phyloP scores from a whole-genome alignment of 92 coral and sea anemone genomes.

The Porites lobata region DNA sequence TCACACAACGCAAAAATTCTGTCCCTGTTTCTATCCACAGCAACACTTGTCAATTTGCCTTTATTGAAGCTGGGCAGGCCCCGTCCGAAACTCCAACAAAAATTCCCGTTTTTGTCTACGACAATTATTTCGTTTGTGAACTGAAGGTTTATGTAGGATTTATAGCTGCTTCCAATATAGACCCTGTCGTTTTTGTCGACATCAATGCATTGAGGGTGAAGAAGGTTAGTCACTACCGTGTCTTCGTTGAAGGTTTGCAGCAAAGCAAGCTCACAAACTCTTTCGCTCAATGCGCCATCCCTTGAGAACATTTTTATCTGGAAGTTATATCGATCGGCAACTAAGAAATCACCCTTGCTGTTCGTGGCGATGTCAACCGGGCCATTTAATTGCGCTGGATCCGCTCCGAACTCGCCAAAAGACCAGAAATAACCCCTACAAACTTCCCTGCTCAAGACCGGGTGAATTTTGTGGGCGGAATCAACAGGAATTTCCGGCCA shows the following conservation, averaged over 20 bases:
- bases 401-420: slow-evolving; percentile 56
- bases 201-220: slow-evolving; percentile 72
- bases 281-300: slow-evolving; percentile 44
- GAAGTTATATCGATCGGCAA: slow-evolving; percentile 60
- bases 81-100: slow-evolving; percentile 70
- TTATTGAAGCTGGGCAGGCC: slow-evolving; percentile 39
- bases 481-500: slow-evolving; percentile 69
- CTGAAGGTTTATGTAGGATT: slow-evolving; percentile 23
- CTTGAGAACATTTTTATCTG: slow-evolving; percentile 51
- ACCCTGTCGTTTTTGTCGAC: slow-evolving; percentile 59
- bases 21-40: slow-evolving; percentile 65
- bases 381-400: slow-evolving; percentile 41
- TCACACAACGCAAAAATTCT: slow-evolving; percentile 64
- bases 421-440: slow-evolving; percentile 66
- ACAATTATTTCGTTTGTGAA: slow-evolving; percentile 70
- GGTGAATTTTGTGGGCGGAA: slow-evolving; percentile 66
- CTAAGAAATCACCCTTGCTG: slow-evolving; percentile 53
- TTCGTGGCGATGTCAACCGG: slow-evolving; percentile 53
- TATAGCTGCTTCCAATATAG: slow-evolving; percentile 69
- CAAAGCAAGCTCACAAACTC: slow-evolving; percentile 63
- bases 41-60: slow-evolving; percentile 60
- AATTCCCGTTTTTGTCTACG: slow-evolving; percentile 53
- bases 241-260: slow-evolving; percentile 54
- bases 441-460: slow-evolving; percentile 62
- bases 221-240: slow-evolving; percentile 53